These are phyloP conservation scores for Schizopygopsis pylzovi DNA, from an alignment of 2,797 vertebrate species.

Conservation along the genomic window DNA sequence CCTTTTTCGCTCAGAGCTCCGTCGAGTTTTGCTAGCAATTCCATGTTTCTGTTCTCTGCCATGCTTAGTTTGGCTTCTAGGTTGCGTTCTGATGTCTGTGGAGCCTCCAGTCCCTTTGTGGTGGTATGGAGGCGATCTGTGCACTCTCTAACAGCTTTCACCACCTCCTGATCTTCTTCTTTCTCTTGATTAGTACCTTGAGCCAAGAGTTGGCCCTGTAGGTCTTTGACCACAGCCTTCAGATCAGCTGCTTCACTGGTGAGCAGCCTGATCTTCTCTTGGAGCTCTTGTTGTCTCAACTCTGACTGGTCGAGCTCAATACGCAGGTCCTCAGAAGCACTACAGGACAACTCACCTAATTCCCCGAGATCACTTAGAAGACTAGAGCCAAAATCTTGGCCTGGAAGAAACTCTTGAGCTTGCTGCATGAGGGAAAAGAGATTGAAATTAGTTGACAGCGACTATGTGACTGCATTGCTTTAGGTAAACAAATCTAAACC, in stretches of 20 bases:
- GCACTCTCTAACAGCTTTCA: slow-evolving; percentile 55
- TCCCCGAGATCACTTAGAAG: slow-evolving; percentile 78
- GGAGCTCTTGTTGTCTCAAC: slow-evolving; percentile 84
- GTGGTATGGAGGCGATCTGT: slow-evolving; percentile 62
- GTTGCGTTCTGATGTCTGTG: slow-evolving; percentile 66
- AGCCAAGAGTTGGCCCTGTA: slow-evolving; percentile 78
- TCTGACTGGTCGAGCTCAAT: slow-evolving; percentile 91
- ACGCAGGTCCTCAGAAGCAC: slow-evolving; percentile 85
- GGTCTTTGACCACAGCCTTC: slow-evolving; percentile 72
- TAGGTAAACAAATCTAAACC: background rate
- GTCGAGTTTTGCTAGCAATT: slow-evolving; percentile 76
- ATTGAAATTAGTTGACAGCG: background rate
- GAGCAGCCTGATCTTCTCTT: slow-evolving; percentile 69
- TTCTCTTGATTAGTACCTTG: slow-evolving; percentile 68
- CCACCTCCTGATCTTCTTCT: slow-evolving; percentile 67
- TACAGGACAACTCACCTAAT: slow-evolving; percentile 79
- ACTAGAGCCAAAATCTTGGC: slow-evolving; percentile 80
- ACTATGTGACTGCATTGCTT: background rate
- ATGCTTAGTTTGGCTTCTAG: slow-evolving; percentile 73
- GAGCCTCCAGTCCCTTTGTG: slow-evolving; percentile 65
- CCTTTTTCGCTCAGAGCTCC: slow-evolving; percentile 72
- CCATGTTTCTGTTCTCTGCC: slow-evolving; percentile 78
- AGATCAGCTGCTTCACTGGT: slow-evolving; percentile 73
- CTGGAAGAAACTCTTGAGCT: slow-evolving; percentile 83
- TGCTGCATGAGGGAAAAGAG: slow-evolving; percentile 62